A percentile compares a stretch with the other conserved stretches of the same genome.
Evolutionary conservation across 2,888 invertebrate genomes (phyloP).

Genomic region (Drosophila emarginata): DNA sequence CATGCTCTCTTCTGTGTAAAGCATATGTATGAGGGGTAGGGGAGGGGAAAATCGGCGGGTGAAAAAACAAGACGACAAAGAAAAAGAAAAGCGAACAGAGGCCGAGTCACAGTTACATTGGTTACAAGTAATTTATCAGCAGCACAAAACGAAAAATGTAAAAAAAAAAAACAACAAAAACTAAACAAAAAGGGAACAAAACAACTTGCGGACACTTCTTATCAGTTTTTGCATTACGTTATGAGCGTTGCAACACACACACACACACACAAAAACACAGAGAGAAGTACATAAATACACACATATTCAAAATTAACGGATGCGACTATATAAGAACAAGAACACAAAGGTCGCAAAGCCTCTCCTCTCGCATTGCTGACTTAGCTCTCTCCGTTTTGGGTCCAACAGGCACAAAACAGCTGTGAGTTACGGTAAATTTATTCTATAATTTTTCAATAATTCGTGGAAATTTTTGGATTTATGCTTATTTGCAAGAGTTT

Average conservation of each 20-base stretch:
- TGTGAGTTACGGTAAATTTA: slow-evolving; percentile 46
- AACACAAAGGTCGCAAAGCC: slow-evolving; percentile 1
- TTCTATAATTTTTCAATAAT: neutral
- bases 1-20: slow-evolving; percentile 1
- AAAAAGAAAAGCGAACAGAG: slow-evolving; percentile 12
- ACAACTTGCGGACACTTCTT: slow-evolving; percentile 20
- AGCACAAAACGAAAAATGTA: neutral
- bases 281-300: neutral
- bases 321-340: slow-evolving; percentile 2
- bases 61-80: slow-evolving; percentile 15
- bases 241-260: slow-evolving; percentile 5
- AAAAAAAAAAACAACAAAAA: slow-evolving; percentile 26
- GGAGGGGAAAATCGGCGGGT: neutral
- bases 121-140: slow-evolving; percentile 4
- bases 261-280: neutral
- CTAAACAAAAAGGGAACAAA: slow-evolving; percentile 16
- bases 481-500: too few relatives aligned
- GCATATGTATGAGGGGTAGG: neutral
- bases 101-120: neutral
- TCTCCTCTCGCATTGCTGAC: slow-evolving; percentile 12
- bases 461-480: slow-evolving; percentile 13
- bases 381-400: slow-evolving; percentile 35
- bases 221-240: slow-evolving; percentile 20
- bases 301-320: neutral
- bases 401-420: slow-evolving; percentile 75